These are phyloP conservation scores for Poecilobothrus nobilitatus DNA, from an alignment of 2,888 invertebrate species.

Conservation along the genomic window DNA sequence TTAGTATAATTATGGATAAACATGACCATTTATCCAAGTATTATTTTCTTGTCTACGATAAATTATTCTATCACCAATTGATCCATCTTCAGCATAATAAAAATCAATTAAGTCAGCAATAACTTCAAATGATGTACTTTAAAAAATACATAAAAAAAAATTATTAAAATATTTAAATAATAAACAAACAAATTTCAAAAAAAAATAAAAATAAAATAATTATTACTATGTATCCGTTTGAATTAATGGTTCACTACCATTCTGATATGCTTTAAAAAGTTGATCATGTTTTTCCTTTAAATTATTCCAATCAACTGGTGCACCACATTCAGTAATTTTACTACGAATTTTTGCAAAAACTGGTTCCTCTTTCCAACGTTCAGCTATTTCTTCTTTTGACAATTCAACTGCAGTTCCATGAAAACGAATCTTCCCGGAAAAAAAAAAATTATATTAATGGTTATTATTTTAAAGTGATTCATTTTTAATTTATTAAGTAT, in stretches of 20 bases:
- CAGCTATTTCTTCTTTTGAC: conserved; percentile 25
- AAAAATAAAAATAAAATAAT: not conserved
- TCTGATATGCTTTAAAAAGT: conserved; percentile 26
- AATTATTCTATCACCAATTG: conserved; percentile 38
- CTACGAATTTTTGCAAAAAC: conserved; percentile 33
- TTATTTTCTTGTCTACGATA: conserved; percentile 27
- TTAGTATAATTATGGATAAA: conserved; percentile 19
- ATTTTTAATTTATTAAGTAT: too few species aligned
- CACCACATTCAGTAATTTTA: conserved; percentile 34
- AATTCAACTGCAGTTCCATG: conserved; percentile 35
- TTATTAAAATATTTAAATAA: not conserved
- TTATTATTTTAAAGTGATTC: not conserved
- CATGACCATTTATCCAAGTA: conserved; percentile 33
- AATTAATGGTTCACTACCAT: conserved; percentile 24
- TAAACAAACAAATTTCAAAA: too few species aligned
- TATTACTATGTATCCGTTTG: conserved; percentile 34
- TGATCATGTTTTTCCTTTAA: conserved; percentile 29
- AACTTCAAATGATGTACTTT: conserved; percentile 38
- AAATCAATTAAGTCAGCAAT: conserved; percentile 36
- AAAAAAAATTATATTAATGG: not conserved
- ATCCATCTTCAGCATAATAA: conserved; percentile 29
- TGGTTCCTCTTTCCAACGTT: conserved; percentile 32
- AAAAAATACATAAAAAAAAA: conserved; percentile 10
- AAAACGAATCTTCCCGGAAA: conserved; percentile 22
- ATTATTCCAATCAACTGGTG: conserved; percentile 28